phyloP scores from a whole-genome alignment of 2,113 vertebrate genomes.

The Salvator merianae region DNA sequence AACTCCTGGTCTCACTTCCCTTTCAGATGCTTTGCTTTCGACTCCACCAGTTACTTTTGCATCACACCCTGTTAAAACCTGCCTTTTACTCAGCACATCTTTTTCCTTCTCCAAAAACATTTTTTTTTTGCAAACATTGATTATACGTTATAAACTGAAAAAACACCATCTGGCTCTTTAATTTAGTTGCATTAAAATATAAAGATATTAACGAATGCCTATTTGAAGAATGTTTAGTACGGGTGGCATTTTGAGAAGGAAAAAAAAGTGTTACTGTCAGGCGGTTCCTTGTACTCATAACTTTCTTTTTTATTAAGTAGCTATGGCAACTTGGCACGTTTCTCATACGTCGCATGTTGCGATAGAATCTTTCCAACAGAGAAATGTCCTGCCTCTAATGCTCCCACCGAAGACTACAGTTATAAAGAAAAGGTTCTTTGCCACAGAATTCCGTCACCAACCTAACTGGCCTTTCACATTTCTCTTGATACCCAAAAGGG shows the following conservation, averaged over 20 bases:
- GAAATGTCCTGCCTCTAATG: not conserved
- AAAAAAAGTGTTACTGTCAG: conserved; percentile 12
- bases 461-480: not conserved
- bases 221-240: conserved; percentile 33
- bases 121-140: conserved; percentile 77
- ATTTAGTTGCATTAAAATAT: conserved; percentile 44
- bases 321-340: conserved; percentile 45
- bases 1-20: no score
- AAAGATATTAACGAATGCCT: conserved; percentile 35
- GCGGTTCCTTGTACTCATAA: conserved; percentile 28
- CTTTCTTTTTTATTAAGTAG: conserved; percentile 53
- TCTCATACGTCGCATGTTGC: conserved; percentile 57
- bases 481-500: no score
- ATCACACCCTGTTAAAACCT: not conserved
- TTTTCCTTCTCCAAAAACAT: conserved; percentile 64
- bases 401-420: not conserved
- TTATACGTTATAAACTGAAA: conserved; percentile 77
- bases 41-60: no score
- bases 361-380: not conserved
- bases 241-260: conserved; percentile 1
- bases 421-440: rapidly evolving
- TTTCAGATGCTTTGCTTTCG: no score
- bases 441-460: not conserved
- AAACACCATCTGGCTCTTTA: conserved; percentile 76
- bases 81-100: conserved; percentile 42